These are phyloP conservation scores for Semotilus atromaculatus DNA, from an alignment of 2,797 vertebrate species.

Conservation along the genomic window DNA sequence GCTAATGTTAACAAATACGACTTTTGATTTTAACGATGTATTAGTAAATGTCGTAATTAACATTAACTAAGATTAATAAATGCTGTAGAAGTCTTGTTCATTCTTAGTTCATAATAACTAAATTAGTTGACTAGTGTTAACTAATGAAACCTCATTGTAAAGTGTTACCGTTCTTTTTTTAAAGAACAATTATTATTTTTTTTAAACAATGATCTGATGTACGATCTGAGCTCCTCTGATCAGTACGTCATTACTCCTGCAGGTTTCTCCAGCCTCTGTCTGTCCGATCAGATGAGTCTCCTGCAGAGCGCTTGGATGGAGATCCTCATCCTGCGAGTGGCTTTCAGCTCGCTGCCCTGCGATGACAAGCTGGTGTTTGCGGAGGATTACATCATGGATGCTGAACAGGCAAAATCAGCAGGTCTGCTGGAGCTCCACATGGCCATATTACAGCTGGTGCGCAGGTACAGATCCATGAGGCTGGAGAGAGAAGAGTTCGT, in stretches of 20 bases:
- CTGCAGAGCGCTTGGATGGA: conserved; percentile 99
- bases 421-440: conserved; percentile 96
- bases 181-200: not conserved
- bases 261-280: conserved; percentile 95
- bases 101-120: not conserved
- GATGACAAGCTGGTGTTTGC: conserved; percentile 97
- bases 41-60: too few species aligned
- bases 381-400: conserved; percentile 98
- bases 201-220: not conserved
- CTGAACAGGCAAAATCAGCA: conserved; percentile 93
- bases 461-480: conserved; percentile 94
- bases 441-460: conserved; percentile 96
- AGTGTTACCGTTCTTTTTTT: not conserved
- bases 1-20: too few species aligned
- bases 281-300: conserved; percentile 98
- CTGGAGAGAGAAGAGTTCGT: conserved; percentile 98
- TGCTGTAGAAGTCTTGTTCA: not conserved
- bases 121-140: not conserved
- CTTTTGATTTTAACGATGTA: too few species aligned
- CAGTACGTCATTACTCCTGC: conserved; percentile 18
- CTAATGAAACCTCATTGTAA: not conserved
- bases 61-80: too few species aligned
- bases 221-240: not conserved
- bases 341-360: conserved; percentile 91
- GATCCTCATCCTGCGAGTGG: conserved; percentile 94